Base-by-base conservation (phyloP, 1,140 invertebrate genomes). In the Drosophila ohnishii region DNA sequence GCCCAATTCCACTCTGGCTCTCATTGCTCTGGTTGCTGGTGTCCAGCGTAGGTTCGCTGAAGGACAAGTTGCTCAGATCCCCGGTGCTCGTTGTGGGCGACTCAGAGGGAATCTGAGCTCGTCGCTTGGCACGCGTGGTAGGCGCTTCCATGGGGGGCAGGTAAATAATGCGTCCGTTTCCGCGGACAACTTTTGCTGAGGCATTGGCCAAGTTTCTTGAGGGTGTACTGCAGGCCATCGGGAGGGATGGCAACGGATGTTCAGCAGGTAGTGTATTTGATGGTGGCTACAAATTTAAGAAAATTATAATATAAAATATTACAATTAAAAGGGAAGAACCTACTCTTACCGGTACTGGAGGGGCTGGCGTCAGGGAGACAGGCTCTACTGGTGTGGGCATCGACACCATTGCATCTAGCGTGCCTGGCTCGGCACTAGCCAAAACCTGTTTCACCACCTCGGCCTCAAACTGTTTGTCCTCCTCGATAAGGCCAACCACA, bases 61-160 rank as follows among this genome's bases (percentile, higher is more conserved):
- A 13, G 5, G 80, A 73, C 2, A 72, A 32, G 16, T 44, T 75
- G 48, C 75, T 75, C 13, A 70, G 22, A 28, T 88, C 80, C 9
- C 65, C 65, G 2, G 57, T 28, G 22, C 48, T 69, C 3, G 61
- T 35, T 0, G 61, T 44, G 28, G 72, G 44, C 5, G 63, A 40
- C 13, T 13, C 14, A 11, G 75, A 14, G 8, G 82, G 62, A 48
- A 74, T 73, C 59, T 91, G 86, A 9, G 91, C 91, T 5, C 91
- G 80, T 44, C 87, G 90, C 77, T 88, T 93, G 62, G 86, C 93
- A 55, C 95, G 90, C 2, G 95, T 95, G 10, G 95, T 94, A n/a
- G 95, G 95, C 30, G 95, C 94, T 92, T 96, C 96, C 44, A 96
- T 96, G 2, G 95, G 95, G 16, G 96, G 96, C 62, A 96, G 90